Evolutionary conservation across 2,113 vertebrate genomes (phyloP), one percentile per base, ranked within the genome.

Genomic region (Oncorhynchus mykiss): DNA sequence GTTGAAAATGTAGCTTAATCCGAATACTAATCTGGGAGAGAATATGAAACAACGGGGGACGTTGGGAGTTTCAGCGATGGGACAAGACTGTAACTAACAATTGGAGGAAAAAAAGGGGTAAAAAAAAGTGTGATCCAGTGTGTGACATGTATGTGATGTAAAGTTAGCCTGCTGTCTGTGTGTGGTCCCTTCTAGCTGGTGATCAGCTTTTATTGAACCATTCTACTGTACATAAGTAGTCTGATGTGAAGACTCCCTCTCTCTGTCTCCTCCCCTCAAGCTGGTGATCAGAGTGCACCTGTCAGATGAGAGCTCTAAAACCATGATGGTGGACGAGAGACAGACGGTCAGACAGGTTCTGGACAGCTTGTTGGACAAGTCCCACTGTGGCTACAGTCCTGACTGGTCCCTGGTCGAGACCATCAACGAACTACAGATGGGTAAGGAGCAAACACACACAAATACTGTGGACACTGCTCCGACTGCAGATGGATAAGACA

Each of bases 301-400:
- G 94, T 97, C 98, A 67, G 98, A 99, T 45, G 97, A 99, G 88
- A 99, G 98, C 89, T 99, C 97, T 60, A 99, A 99, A 92, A 99
- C 98, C 18, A 97, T 99, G 97, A 99, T 99, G 98, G 98, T 99
- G 88, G 97, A 99, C 45, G 98, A 99, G 91, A 94, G 98, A 68
- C 98, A 99, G 88, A 98, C 98, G 0, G 98, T 98, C 88, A 94
- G 97, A 92, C 97, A 99, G 93, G 97, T 99, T 70, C 92, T 99
- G 90, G 97, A 98, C 85, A 98, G 93, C 91, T 86, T 99, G 76
- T 95, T 97, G 94, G 98, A 99, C 82, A 99, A 99, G 79, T 99
- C 98, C 1, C 98, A 99, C 91, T 98, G 96, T 22, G 95, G 96
- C 51, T 96, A 95, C 88, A 98, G 98, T 89, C 93, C 96, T 83